Evolutionary conservation across 2,113 vertebrate species (phyloP).

Genomic region (Lipotes vexillifer): DNA sequence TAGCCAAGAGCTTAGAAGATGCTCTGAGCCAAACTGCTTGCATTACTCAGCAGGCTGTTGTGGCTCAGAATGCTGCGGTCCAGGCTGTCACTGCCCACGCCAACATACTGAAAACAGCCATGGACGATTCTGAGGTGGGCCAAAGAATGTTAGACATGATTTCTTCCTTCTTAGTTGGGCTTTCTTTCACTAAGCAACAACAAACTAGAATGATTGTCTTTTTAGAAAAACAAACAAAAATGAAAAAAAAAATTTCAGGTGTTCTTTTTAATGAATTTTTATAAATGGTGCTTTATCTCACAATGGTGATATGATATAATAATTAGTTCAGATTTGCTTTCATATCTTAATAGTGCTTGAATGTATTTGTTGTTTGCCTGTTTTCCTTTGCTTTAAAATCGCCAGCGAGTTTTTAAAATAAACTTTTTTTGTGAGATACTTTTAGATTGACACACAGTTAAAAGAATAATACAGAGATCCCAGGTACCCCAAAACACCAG

Average conservation of each 20-base stretch:
- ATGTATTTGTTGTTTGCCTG: background rate
- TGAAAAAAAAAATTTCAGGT: background rate
- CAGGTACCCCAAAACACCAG: background rate
- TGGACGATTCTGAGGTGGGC: conserved; percentile 91
- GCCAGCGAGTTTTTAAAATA: background rate
- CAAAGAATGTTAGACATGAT: background rate
- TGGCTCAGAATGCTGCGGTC: conserved; percentile 91
- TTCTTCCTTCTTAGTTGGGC: accelerated
- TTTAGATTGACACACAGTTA: background rate
- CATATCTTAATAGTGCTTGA: background rate
- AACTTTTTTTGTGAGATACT: background rate
- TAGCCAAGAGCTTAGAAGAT: conserved; percentile 86
- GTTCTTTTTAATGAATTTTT: background rate
- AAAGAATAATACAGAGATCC: background rate
- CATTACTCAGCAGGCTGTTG: conserved; percentile 88
- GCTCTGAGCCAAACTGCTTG: conserved; percentile 84
- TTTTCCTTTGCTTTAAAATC: background rate
- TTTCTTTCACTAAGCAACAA: background rate
- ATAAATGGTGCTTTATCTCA: background rate
- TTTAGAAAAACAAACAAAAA: background rate
- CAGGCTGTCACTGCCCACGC: conserved; percentile 88
- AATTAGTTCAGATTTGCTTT: background rate
- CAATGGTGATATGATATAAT: background rate
- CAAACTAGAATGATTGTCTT: background rate
- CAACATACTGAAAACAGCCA: conserved; percentile 88